A percentile compares a stretch with the other conserved stretches of the same genome.
Evolutionary conservation across 1,140 invertebrate genomes (phyloP).

Genomic region (Pseudomyrmex sp.): DNA sequence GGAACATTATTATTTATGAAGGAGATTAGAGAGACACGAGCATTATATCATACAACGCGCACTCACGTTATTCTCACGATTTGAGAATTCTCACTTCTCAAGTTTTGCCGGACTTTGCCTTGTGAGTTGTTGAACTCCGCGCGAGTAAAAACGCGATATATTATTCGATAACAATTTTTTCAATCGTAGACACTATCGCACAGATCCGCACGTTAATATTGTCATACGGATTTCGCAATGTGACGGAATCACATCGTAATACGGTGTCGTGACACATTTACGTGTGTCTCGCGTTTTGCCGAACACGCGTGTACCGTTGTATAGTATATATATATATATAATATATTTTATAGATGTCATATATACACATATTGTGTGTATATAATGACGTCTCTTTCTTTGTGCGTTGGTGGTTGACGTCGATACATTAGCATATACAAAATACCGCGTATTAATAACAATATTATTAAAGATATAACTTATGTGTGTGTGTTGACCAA

Average conservation of each 20-base stretch:
- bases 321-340: background rate
- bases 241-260: background rate
- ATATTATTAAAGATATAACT: no score
- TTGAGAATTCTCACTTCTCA: background rate
- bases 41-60: background rate
- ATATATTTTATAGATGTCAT: no score
- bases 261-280: background rate
- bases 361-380: no score
- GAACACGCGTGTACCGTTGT: background rate
- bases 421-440: no score
- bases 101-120: background rate
- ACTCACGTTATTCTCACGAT: slow-evolving; percentile 4
- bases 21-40: background rate
- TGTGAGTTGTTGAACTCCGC: background rate
- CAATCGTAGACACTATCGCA: background rate
- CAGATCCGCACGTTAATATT: slow-evolving; percentile 4
- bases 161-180: background rate
- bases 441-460: no score
- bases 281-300: background rate
- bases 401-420: no score
- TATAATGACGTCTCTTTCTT: no score
- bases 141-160: background rate
- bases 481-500: background rate
- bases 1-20: slow-evolving; percentile 26
- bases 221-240: background rate